Conservation (phyloP, 2,113 vertebrate species). For the Hemichromis elongatus region DNA sequence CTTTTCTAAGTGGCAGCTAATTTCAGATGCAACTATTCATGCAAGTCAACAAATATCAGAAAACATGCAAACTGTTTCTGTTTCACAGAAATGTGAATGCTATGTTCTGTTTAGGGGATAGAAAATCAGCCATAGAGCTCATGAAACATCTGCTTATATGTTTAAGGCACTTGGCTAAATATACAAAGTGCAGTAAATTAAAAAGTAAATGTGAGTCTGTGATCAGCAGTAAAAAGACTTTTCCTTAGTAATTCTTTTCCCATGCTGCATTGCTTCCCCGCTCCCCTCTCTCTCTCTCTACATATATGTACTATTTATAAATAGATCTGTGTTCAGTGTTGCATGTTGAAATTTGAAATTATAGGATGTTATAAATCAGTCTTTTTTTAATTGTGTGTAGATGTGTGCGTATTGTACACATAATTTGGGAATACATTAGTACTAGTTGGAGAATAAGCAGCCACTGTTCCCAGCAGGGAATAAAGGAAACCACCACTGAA, state of each 20-base stretch:
- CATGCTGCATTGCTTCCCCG: neutral
- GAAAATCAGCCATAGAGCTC: neutral
- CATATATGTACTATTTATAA: neutral
- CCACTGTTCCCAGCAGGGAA: slow-evolving; percentile 32
- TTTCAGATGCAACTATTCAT: neutral
- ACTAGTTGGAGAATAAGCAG: slow-evolving; percentile 26
- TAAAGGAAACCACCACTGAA: slow-evolving; percentile 25
- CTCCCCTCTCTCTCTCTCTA: fast-evolving
- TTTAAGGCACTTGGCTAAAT: neutral
- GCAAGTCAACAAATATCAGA: neutral
- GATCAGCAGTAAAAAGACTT: too few species aligned
- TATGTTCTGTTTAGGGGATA: neutral
- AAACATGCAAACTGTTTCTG: neutral
- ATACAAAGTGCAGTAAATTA: neutral
- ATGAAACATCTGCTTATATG: neutral
- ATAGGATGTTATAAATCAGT: neutral
- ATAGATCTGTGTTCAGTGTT: neutral
- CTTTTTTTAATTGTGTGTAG: neutral
- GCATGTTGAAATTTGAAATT: neutral
- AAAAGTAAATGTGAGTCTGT: too few species aligned
- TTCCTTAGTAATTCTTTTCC: neutral
- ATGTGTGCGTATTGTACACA: neutral
- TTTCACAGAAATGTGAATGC: neutral
- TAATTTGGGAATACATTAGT: neutral
- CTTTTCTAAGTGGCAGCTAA: neutral